Percentiles rank a stretch among this genome's conserved stretches.
These are phyloP conservation scores for Chromoteleia sp. DNA, from an alignment of 2,888 invertebrate species.

Conservation along the genomic window DNA sequence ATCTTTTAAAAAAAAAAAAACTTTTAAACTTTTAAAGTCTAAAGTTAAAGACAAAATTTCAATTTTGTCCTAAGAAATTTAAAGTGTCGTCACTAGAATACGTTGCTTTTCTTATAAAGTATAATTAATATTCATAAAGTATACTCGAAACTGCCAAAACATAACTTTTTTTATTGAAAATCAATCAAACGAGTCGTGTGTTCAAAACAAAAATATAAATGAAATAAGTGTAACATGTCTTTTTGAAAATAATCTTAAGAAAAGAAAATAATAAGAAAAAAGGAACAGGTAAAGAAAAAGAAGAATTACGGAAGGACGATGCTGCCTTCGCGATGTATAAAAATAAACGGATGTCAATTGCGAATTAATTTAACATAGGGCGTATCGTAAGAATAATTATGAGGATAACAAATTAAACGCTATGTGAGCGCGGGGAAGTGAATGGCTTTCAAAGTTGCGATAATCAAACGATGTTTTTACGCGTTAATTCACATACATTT, in stretches of 20 bases:
- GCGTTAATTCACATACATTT: constrained; percentile 1
- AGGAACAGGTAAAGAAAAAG: neutral
- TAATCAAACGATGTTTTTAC: constrained; percentile 53
- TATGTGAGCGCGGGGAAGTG: constrained; percentile 29
- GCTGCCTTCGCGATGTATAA: constrained; percentile 72
- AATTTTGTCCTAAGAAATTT: constrained; percentile 3
- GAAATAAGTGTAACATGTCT: neutral
- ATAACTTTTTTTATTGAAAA: constrained; percentile 15
- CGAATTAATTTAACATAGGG: constrained; percentile 75
- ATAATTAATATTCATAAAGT: constrained; percentile 11
- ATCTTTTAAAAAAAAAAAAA: too few relatives aligned
- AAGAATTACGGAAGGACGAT: constrained; percentile 39
- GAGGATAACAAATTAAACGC: constrained; percentile 12
- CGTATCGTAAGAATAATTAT: constrained; percentile 68
- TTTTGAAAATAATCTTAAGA: neutral
- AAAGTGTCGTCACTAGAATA: neutral
- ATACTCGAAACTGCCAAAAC: constrained; percentile 40
- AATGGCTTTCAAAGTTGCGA: constrained; percentile 52
- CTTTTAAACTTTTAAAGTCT: too few relatives aligned
- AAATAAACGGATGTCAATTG: constrained; percentile 80
- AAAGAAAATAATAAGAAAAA: neutral
- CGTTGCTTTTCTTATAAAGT: constrained; percentile 3
- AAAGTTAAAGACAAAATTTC: too few relatives aligned
- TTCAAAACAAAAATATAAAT: constrained; percentile 4
- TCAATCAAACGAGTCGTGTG: constrained; percentile 35